Evolutionary conservation across 2,888 invertebrate species (phyloP).

Genomic region (Leptinotarsa rubiginosa): DNA sequence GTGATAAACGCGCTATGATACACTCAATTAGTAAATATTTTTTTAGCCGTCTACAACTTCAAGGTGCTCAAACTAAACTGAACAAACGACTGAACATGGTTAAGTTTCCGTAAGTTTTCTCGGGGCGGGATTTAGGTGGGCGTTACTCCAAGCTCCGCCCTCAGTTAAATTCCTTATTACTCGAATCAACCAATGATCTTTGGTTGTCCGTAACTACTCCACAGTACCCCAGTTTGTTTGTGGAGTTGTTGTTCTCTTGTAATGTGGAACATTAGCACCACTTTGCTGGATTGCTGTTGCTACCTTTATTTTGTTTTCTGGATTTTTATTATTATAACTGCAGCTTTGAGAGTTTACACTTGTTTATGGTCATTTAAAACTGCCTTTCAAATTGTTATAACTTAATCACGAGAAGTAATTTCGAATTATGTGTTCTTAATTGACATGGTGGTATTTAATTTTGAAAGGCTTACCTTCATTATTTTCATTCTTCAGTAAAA

Average conservation of each 20-base stretch:
- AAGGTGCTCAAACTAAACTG: slow-evolving; percentile 57
- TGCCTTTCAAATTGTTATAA: slow-evolving; percentile 65
- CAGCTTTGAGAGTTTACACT: slow-evolving; percentile 64
- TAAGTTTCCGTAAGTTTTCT: slow-evolving; percentile 42
- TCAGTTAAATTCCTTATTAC: slow-evolving; percentile 53
- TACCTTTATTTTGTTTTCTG: slow-evolving; percentile 61
- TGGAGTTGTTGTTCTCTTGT: slow-evolving; percentile 21
- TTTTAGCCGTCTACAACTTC: slow-evolving; percentile 51
- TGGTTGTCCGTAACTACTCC: slow-evolving; percentile 52
- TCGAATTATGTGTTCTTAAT: slow-evolving; percentile 12
- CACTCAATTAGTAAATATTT: slow-evolving; percentile 42
- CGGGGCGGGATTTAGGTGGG: slow-evolving; percentile 43
- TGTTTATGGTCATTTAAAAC: slow-evolving; percentile 64
- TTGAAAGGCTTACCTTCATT: background rate
- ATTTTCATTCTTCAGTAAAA: background rate
- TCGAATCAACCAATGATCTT: slow-evolving; percentile 53
- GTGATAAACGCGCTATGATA: slow-evolving; percentile 29
- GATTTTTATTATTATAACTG: slow-evolving; percentile 64
- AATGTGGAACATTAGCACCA: slow-evolving; percentile 10
- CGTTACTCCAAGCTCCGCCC: slow-evolving; percentile 50
- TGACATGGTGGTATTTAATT: background rate
- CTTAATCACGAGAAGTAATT: slow-evolving; percentile 60
- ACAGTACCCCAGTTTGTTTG: slow-evolving; percentile 46
- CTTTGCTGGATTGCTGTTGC: slow-evolving; percentile 48
- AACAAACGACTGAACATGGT: slow-evolving; percentile 53